These are phyloP conservation scores for Nymphalis urticae DNA, from an alignment of 2,888 invertebrate genomes.

Conservation along the genomic window DNA sequence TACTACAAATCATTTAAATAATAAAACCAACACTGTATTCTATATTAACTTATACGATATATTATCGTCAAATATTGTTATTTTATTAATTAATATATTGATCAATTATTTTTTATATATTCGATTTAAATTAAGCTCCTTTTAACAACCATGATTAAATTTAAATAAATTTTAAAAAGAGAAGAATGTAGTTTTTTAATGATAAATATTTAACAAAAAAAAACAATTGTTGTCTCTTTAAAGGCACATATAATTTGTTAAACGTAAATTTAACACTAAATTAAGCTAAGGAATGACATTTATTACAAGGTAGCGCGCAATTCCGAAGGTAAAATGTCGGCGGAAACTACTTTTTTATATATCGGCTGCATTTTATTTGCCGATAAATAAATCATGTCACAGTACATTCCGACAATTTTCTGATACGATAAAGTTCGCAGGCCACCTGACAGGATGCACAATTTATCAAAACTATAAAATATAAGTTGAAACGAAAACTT, in stretches of 20 bases:
- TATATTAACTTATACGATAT: no score
- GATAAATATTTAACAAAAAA: neutral
- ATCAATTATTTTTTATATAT: no score
- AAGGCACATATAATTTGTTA: constrained; percentile 11
- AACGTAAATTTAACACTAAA: constrained; percentile 15
- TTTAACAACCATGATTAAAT: no score
- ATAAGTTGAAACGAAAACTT: neutral
- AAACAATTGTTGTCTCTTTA: constrained; percentile 3
- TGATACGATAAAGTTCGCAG: constrained; percentile 14
- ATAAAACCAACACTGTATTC: no score
- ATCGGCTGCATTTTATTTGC: constrained; percentile 3
- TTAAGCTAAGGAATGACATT: constrained; percentile 7
- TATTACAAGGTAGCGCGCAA: constrained; percentile 20
- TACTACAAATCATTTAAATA: no score
- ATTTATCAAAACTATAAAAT: neutral
- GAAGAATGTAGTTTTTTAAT: no score
- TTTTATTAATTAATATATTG: no score
- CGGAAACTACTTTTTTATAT: constrained; percentile 14
- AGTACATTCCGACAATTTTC: constrained; percentile 7
- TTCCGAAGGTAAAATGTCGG: constrained; percentile 16
- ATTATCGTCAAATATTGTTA: no score
- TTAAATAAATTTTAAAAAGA: no score
- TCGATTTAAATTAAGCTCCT: no score
- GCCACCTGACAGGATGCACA: constrained; percentile 7
- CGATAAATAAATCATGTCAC: constrained; percentile 23